Evolutionary conservation across 2,888 invertebrate species (phyloP), one percentile per base, ranked within the genome.

Genomic region (Drosophila gaucha): DNA sequence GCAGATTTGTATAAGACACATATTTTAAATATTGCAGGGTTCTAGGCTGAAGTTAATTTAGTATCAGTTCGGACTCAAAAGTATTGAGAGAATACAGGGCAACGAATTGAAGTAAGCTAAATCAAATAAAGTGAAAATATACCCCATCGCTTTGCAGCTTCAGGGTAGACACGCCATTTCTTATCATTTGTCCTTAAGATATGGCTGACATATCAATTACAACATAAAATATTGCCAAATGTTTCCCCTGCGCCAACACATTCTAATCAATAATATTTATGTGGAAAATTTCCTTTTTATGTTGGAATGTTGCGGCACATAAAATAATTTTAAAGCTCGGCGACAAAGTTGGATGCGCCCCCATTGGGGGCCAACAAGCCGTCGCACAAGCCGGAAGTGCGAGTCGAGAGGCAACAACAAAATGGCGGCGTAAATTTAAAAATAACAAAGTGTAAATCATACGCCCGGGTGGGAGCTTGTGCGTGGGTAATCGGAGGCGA

Each of bases 371-470:
- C 43, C 14, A 41, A n/a, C 6, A 6, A 8, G 52, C 28, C 10
- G 5, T n/a, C 5, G 14, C 5, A 2, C 24, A 10, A 14, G 51
- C 55, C 38, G 72, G 76, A 64, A 59, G 62, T 71, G 66, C 31
- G 72, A 54, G 41, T 49, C 39, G 46, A 43, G 60, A 33, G 72
- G 65, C 65, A 52, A 76, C 74, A 76, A 86, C 74, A 76, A 86
- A 82, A 85, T 80, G 84, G 78, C 73, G 71, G 75, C 65, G 67
- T 47, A 72, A 79, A 79, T 77, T 80, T 79, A 80, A 86, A 86
- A 85, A 85, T 85, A 85, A 86, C 84, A 86, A 84, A 79, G 80
- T 84, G 84, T 77, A 86, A 86, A 85, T 84, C 86, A 84, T 86
- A 86, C 78, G 84, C 74, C 67, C 83, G 77, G 74, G 75, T 68